Base-by-base conservation (phyloP, 2,113 vertebrate genomes). In the Electrona antarctica region DNA sequence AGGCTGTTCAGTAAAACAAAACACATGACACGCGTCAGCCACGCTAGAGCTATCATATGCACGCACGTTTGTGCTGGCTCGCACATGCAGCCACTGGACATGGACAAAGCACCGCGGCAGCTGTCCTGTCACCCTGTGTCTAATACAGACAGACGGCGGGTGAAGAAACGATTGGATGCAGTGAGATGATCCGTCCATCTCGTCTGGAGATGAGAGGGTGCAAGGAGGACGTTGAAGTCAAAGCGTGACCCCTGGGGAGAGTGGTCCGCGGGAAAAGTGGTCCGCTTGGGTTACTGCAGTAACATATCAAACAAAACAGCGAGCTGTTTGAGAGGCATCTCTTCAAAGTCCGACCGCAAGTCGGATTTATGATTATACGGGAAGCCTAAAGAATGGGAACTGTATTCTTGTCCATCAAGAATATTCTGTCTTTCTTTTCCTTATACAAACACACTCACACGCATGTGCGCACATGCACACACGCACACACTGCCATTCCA, bases 111-210 rank as follows among this genome's bases (percentile, higher is more conserved):
- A 54, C 7, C 12, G 68, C 83, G 78, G 73, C 85, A 90, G 88
- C 85, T 88, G 90, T 70, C 73, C 74, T 52, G 76, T 85, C 86
- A 62, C 64, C 64, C 85, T 76, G 84, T 85, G 77, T 86, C 83
- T 86, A 85, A 88, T 75, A 62, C 9, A 63, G 81, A 88, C 48
- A 60, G 90, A 87, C 82, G 77, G 82, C 14, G 81, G 81, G 82
- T 83, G 87, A 81, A 86, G 84, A 89, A 90, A 85, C 67, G 77
- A 89, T 88, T 89, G 68, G 88, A 86, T 3, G 80, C 90, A 90
- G 82, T 75, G 73, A 74, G 71, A 64, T 71, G 21, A 75, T 79
- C 74, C 57, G 62, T 69, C 81, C 14, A 67, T 66, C 61, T 73
- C 79, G 63, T 14, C 52, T 45, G 7, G 73, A 64, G 63, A 10